Conservation (phyloP, 2,797 vertebrate species). For the Diglossa cyanea region DNA sequence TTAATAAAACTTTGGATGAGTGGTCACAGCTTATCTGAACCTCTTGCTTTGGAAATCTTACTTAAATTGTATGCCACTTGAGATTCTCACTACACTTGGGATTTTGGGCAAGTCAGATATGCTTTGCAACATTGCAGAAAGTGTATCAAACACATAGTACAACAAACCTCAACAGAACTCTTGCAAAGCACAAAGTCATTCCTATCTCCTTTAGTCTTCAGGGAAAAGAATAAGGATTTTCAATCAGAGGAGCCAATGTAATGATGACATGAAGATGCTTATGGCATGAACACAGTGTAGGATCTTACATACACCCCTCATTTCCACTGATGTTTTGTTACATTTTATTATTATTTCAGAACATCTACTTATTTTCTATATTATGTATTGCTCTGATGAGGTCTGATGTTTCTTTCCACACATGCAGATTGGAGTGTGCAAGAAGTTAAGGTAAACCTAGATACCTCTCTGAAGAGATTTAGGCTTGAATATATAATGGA, state of each 20-base stretch:
- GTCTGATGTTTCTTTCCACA: not conserved
- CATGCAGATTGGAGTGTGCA: not conserved
- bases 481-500: not conserved
- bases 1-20: not conserved
- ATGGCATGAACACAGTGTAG: not conserved
- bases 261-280: not conserved
- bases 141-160: not conserved
- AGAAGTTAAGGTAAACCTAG: not conserved
- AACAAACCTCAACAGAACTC: not conserved
- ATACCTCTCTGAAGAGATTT: not conserved
- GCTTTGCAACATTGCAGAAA: not conserved
- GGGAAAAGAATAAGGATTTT: not conserved
- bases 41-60: not conserved
- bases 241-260: not conserved
- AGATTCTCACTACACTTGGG: not conserved
- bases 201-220: not conserved
- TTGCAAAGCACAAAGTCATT: not conserved
- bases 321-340: not conserved
- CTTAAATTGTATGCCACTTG: not conserved
- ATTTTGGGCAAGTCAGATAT: not conserved
- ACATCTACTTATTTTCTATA: not conserved
- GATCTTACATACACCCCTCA: not conserved
- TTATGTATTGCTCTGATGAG: not conserved
- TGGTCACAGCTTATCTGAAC: not conserved
- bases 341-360: not conserved